Percentiles rank a stretch among this genome's conserved stretches.
phyloP scores from a whole-genome alignment of 2,888 invertebrate genomes.

The Onchidella celtica region DNA sequence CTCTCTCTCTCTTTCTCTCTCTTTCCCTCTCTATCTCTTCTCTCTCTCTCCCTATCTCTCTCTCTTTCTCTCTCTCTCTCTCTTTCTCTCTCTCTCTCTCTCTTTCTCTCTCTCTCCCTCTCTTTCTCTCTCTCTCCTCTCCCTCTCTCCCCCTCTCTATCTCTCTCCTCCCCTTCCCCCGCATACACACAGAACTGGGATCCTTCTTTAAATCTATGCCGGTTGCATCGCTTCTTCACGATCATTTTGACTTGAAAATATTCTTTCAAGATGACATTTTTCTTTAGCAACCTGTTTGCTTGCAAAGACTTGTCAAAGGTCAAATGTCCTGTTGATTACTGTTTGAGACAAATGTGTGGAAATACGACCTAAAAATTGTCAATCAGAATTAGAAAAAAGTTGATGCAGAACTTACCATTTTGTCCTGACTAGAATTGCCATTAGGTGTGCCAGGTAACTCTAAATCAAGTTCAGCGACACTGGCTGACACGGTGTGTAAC shows the following conservation, averaged over 20 bases:
- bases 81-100: not conserved
- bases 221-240: too few relatives aligned
- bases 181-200: not conserved
- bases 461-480: slow-evolving; percentile 56
- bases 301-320: too few relatives aligned
- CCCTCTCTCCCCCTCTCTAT: too few relatives aligned
- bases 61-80: not conserved
- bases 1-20: not conserved
- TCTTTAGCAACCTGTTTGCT: too few relatives aligned
- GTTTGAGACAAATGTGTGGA: too few relatives aligned
- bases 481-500: slow-evolving; percentile 64
- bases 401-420: not conserved
- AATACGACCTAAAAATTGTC: too few relatives aligned
- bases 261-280: too few relatives aligned
- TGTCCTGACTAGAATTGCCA: not conserved
- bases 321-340: too few relatives aligned
- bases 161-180: not conserved
- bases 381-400: not conserved
- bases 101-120: not conserved
- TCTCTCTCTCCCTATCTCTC: too few relatives aligned
- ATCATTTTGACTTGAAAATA: too few relatives aligned
- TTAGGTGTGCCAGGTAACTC: slow-evolving; percentile 62
- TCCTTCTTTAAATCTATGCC: too few relatives aligned
- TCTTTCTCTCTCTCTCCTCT: not conserved
- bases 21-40: too few relatives aligned